Evolutionary conservation across 2,797 vertebrate species (phyloP), one percentile per base, ranked within the genome.

Genomic region (Trematomus bernacchii): DNA sequence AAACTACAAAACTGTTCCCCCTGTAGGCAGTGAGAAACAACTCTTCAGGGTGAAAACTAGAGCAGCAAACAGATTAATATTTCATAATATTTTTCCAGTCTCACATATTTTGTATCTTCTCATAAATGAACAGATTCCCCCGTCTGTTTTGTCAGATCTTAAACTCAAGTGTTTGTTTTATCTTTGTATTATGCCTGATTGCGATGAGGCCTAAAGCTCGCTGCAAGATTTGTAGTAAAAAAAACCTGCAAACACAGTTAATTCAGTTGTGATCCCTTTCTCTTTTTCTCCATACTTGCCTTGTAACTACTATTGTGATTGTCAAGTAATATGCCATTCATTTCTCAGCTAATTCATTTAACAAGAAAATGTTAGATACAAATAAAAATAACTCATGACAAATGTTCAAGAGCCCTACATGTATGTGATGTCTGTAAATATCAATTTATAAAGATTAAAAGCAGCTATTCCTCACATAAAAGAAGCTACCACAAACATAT

Each of bases 31-130:
- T 60, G 50, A 14, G 66, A 73, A 85, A 83, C 66, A 83, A 59
- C 72, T 50, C 76, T 80, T 69, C 71, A 62, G 73, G 79, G 59
- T 65, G 73, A 62, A 73, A 82, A 78, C 77, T 23, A 84, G 59
- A 83, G 76, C 73, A 83, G 76, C 73, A 80, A 79, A 80, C 76
- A 73, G 69, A 86, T 87, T 42, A 57, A 87, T 83, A 85, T 84
- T 87, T 88, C 54, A 84, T 48, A 58, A 71, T 80, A 84, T 87
- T 76, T 69, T 81, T 23, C 64, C 42, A 46, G 50, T 27, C 65
- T 79, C 70, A n/a, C 14, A 14, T 55, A 48, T 60, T 61, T 69
- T 57, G 16, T 30, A 61, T 47, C 10, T 43, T 52, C 43, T 79
- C 54, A 62, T 62, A 72, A 71, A 72, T 66, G 53, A 44, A 51